phyloP scores from a whole-genome alignment of 2,113 vertebrate genomes.

The Chloebia gouldiae region DNA sequence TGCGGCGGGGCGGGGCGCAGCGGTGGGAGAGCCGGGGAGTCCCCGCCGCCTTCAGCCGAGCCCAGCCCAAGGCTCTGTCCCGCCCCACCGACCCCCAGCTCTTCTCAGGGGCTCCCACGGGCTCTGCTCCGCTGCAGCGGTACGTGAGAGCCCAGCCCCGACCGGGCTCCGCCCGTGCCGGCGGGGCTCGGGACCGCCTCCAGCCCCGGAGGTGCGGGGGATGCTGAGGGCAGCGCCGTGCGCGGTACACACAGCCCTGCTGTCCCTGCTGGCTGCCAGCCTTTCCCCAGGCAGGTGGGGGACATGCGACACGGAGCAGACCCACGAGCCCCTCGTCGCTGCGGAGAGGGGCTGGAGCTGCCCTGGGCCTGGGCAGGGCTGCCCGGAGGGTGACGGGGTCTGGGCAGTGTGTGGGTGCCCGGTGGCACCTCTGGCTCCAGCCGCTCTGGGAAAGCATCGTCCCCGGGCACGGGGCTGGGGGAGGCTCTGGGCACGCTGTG shows the following conservation, averaged over 20 bases:
- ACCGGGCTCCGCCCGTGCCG: background rate
- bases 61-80: background rate
- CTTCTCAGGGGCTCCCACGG: background rate
- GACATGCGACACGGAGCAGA: background rate
- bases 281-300: background rate
- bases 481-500: background rate
- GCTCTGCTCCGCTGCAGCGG: background rate
- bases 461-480: fast-evolving
- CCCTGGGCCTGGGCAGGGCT: background rate
- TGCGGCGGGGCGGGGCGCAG: background rate
- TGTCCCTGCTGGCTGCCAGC: background rate
- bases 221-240: background rate
- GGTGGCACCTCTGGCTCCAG: background rate
- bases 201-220: background rate
- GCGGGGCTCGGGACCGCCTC: background rate
- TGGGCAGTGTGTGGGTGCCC: fast-evolving
- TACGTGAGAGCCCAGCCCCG: background rate
- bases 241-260: background rate
- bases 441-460: background rate
- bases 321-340: background rate
- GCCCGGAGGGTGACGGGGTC: background rate
- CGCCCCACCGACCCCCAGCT: background rate
- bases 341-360: background rate
- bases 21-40: background rate
- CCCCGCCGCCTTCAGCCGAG: background rate